phyloP scores from a whole-genome alignment of 2,797 vertebrate species.

The Lagodon rhomboides region DNA sequence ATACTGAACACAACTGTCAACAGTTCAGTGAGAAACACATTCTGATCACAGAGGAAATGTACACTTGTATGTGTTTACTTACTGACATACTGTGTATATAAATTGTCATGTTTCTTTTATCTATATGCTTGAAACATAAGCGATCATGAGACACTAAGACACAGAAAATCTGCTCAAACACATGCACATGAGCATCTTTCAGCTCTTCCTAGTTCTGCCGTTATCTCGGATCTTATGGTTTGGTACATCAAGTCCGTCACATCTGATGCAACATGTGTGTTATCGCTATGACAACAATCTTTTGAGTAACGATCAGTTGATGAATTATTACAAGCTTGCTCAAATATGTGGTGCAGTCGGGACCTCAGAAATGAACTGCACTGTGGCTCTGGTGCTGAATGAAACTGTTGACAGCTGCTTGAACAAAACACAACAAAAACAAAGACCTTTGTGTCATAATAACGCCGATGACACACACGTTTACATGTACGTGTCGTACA shows the following conservation, averaged over 20 bases:
- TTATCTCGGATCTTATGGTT: neutral
- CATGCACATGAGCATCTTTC: neutral
- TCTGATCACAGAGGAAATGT: neutral
- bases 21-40: neutral
- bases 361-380: neutral
- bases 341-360: neutral
- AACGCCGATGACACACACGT: slow-evolving; percentile 8
- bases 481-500: neutral
- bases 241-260: neutral
- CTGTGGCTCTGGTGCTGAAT: neutral
- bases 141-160: neutral
- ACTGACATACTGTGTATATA: neutral
- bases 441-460: neutral
- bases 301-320: slow-evolving; percentile 6
- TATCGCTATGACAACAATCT: neutral
- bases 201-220: neutral
- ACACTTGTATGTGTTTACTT: neutral
- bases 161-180: neutral
- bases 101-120: neutral
- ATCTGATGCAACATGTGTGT: neutral
- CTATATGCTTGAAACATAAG: neutral
- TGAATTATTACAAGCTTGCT: neutral
- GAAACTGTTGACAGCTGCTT: neutral
- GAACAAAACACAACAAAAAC: neutral
- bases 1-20: neutral